phyloP scores from a whole-genome alignment of 2,113 vertebrate species.

The Felis chaus region DNA sequence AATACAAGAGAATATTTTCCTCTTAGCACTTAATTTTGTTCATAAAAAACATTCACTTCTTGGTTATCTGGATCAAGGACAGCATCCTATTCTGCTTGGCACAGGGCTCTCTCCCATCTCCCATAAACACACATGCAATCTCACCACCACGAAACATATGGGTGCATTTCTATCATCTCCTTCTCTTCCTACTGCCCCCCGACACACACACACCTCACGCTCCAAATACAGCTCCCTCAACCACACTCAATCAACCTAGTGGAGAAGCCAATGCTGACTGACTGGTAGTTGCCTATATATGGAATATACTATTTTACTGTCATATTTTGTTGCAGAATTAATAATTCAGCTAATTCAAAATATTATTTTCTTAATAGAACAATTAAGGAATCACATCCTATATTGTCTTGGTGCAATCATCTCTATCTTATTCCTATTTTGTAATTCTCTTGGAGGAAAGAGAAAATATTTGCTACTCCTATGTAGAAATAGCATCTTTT shows the following conservation, averaged over 20 bases:
- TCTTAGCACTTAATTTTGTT: neutral
- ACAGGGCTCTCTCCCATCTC: neutral
- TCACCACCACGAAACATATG: too few species aligned
- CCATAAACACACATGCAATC: neutral
- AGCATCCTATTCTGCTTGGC: neutral
- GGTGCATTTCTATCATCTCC: neutral
- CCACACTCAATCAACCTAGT: neutral
- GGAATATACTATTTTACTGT: neutral
- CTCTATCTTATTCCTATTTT: neutral
- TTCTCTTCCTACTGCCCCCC: accelerated
- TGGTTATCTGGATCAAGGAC: neutral
- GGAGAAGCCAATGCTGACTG: neutral
- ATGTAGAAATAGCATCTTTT: neutral
- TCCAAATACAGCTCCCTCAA: neutral
- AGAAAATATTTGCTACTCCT: neutral
- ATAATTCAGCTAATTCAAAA: neutral
- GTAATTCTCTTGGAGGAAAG: neutral
- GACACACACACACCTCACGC: neutral
- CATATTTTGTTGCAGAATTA: constrained; percentile 4
- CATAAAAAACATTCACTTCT: neutral
- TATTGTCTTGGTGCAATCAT: neutral
- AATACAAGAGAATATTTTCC: neutral
- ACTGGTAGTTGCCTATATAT: neutral
- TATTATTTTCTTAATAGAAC: neutral
- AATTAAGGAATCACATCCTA: neutral